Evolutionary conservation across 2,797 vertebrate genomes (phyloP), one percentile per base, ranked within the genome.

Genomic region (Aplochiton taeniatus): DNA sequence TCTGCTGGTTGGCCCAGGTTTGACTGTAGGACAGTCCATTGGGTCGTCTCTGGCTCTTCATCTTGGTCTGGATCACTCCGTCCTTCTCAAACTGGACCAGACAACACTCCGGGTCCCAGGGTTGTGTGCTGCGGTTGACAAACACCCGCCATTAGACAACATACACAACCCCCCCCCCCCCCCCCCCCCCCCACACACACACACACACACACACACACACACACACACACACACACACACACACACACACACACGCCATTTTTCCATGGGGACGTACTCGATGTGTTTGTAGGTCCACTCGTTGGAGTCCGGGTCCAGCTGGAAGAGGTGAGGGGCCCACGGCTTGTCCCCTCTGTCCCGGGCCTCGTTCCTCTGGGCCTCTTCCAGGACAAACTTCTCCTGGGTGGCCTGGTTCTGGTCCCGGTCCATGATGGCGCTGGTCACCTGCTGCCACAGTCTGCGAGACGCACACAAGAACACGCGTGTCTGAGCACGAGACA

Each of bases 361-460:
- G 53, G 92, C 79, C 0, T 91, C 89, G 12, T 67, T 92, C 57
- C 96, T 86, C 89, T 98, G 97, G 0, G 94, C 95, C 71, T 98
- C 96, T 77, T 99, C 97, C 77, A 99, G 82, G 0, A 93, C 87
- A 75, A 90, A 96, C 80, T 99, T 98, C 72, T 99, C 96, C 84
- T 95, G 94, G 0, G 96, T 98, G 5, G 97, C 97, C 70, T 80
- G 92, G 69, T 94, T 71, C 78, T 99, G 97, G 88, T 99, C 96
- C 0, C 92, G 94, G 55, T 94, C 92, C 68, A 77, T 65, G 75
- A 99, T 98, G 72, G 97, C 97, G 53, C 86, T 94, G 72, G 95
- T 97, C 79, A 99, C 97, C 0, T 93, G 93, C 83, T 91, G 94
- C 97, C 97, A 98, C 70, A 98, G 92, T 79, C 97, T 98, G 72